Evolutionary conservation across 2,888 invertebrate genomes (phyloP).

Genomic region (Lacanobia wlatinum): DNA sequence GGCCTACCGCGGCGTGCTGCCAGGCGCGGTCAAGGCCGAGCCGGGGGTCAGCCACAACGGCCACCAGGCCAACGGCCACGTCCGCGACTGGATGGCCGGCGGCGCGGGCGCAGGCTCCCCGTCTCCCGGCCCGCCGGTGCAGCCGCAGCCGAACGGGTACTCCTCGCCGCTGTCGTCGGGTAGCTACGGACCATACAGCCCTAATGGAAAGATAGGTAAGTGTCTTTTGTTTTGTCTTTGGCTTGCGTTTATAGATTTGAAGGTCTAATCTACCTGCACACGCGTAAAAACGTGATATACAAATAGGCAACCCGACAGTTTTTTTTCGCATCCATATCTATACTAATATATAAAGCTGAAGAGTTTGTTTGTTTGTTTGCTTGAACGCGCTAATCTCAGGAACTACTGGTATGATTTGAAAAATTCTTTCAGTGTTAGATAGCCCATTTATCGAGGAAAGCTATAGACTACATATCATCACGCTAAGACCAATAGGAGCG

Average conservation of each 20-base stretch:
- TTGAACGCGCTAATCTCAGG: too few relatives aligned
- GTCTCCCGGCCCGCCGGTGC: conserved; percentile 92
- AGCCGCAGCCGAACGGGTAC: conserved; percentile 93
- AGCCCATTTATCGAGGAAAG: too few relatives aligned
- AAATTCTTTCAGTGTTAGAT: too few relatives aligned
- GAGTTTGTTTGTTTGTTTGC: too few relatives aligned
- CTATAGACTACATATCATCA: too few relatives aligned
- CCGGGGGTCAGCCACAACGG: conserved; percentile 90
- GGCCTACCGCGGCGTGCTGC: conserved; percentile 89
- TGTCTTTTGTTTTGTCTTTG: conserved; percentile 58
- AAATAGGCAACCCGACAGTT: too few relatives aligned
- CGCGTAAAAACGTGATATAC: too few relatives aligned
- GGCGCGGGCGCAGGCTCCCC: conserved; percentile 90
- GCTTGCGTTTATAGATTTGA: not conserved
- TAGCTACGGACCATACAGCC: conserved; percentile 97
- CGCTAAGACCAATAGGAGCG: too few relatives aligned
- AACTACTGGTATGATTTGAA: too few relatives aligned
- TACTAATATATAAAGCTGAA: too few relatives aligned
- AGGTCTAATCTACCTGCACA: too few relatives aligned
- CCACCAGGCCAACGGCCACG: conserved; percentile 87
- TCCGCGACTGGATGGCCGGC: conserved; percentile 90
- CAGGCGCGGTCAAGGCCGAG: conserved; percentile 89
- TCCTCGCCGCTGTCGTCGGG: conserved; percentile 96
- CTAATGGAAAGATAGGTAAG: conserved; percentile 97
- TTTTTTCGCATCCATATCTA: too few relatives aligned